Evolutionary conservation across 1,140 invertebrate species (phyloP), one percentile per base, ranked within the genome.

Genomic region (Zeugodacus cucurbitae): DNA sequence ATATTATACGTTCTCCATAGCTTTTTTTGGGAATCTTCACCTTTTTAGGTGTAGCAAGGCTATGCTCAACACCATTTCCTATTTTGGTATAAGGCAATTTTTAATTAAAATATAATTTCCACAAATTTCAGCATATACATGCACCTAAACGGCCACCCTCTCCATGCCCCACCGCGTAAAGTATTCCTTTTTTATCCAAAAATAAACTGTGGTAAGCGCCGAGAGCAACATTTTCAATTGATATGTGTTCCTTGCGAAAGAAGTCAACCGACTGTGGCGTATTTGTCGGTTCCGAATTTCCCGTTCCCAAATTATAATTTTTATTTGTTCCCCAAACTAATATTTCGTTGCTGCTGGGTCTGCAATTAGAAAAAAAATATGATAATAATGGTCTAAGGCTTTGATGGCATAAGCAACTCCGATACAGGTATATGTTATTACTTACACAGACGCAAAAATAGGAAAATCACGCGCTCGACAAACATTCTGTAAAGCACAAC

Each of bases 241-340:
- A 91, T 86, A 91, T 89, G 87, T 90, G 90, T 22, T 91, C 89
- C 87, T 92, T 92, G 34, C 90, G 91, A 88, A 93, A 93, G 89
- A 92, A 92, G 54, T 93, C 91, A 58, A 94, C 88, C n/a, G 89
- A 89, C 88, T 93, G 92, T 20, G 92, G 92, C 2, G 89, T 88
- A 62, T 90, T 88, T 11, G 90, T 90, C 22, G 89, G 89, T 54
- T 91, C 90, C 48, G 91, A 90, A 59, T 91, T 91, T 70, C 90
- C 93, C 87, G 93, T 90, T 74, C 96, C 96, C 22, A 97, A 93
- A 88, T 95, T 96, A 90, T 95, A 96, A 91, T 97, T 97, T 37
- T 94, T 94, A 91, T 97, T 97, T n/a, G 94, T 95, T 22, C 96
- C 96, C 96, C 96, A 97, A 7, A 95, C 95, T 90, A 96, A 95